Conservation (phyloP, 2,888 invertebrate species). For the Diplazon laetatorius region DNA sequence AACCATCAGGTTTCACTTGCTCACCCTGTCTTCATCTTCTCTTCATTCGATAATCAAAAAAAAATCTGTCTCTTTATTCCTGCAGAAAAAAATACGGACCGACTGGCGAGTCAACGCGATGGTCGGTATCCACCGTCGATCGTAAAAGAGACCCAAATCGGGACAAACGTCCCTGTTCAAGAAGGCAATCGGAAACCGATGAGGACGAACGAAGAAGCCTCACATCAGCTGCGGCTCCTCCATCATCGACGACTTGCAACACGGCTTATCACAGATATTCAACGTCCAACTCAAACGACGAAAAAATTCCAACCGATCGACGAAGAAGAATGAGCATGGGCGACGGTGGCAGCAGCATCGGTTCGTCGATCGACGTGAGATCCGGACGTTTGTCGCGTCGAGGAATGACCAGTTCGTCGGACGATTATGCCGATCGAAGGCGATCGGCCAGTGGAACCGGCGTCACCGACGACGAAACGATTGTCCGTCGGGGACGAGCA, state of each 20-base stretch:
- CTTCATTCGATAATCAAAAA: too few relatives aligned
- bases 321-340: slow-evolving; percentile 75
- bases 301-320: slow-evolving; percentile 20
- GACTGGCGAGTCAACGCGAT: too few relatives aligned
- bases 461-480: too few relatives aligned
- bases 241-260: background rate
- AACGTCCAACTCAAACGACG: slow-evolving; percentile 52
- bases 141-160: slow-evolving; percentile 3
- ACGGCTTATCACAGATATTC: slow-evolving; percentile 45
- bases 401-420: too few relatives aligned
- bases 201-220: slow-evolving; percentile 53
- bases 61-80: too few relatives aligned
- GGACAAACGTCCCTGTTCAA: slow-evolving; percentile 52
- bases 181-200: slow-evolving; percentile 60
- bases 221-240: too few relatives aligned
- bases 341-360: slow-evolving; percentile 54
- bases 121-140: too few relatives aligned
- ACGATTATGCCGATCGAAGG: too few relatives aligned
- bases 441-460: slow-evolving; percentile 43
- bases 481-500: too few relatives aligned
- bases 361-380: slow-evolving; percentile 9
- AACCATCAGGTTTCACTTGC: too few relatives aligned
- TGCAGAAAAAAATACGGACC: too few relatives aligned
- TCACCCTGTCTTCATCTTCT: too few relatives aligned
- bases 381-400: slow-evolving; percentile 21